These are phyloP conservation scores for Scaptomyza reducta DNA, from an alignment of 2,888 invertebrate genomes.

Conservation along the genomic window DNA sequence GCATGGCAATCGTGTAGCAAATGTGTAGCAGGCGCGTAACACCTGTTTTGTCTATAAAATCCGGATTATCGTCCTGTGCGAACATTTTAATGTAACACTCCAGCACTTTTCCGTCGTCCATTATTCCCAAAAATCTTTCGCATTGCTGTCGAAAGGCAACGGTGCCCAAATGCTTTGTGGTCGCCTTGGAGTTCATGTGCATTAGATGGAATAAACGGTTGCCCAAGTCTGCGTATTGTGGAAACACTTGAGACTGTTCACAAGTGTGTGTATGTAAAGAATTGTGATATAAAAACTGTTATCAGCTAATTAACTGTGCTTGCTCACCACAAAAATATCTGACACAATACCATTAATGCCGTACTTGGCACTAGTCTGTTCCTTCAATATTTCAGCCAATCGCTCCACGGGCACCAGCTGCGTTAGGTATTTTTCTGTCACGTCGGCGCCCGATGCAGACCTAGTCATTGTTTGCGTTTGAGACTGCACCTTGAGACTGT, in stretches of 20 bases:
- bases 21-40: conserved; percentile 88
- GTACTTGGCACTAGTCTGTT: conserved; percentile 88
- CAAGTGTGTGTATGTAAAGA: conserved; percentile 17
- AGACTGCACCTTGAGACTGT: conserved; percentile 72
- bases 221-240: conserved; percentile 90
- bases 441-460: conserved; percentile 88
- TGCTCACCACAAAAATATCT: conserved; percentile 84
- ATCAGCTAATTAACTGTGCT: conserved; percentile 51
- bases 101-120: conserved; percentile 87
- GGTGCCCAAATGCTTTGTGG: conserved; percentile 87
- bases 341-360: conserved; percentile 89
- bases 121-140: conserved; percentile 87
- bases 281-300: conserved; percentile 39
- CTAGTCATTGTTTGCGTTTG: conserved; percentile 84
- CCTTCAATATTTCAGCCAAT: conserved; percentile 89
- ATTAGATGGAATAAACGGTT: conserved; percentile 88
- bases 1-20: conserved; percentile 92
- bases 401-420: conserved; percentile 91
- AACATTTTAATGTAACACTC: conserved; percentile 90
- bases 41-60: conserved; percentile 87
- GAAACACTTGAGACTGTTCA: conserved; percentile 89
- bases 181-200: conserved; percentile 86
- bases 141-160: conserved; percentile 90
- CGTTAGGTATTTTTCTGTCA: conserved; percentile 87
- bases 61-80: conserved; percentile 85